Evolutionary conservation across 1,140 invertebrate species (phyloP).

Genomic region (Danaus melanippus): DNA sequence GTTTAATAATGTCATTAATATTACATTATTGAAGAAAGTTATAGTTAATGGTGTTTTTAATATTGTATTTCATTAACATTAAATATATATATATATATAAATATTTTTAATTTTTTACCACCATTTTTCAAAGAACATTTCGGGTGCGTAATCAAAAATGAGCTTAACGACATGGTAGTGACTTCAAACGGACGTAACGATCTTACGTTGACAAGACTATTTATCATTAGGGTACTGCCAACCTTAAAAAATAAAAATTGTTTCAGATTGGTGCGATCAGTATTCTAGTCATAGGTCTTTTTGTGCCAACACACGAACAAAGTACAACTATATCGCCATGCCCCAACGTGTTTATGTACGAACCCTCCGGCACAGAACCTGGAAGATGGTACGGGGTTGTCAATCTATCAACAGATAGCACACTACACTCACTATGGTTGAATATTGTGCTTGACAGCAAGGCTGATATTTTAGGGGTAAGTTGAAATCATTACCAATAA

Average conservation of each 20-base stretch:
- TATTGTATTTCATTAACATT: too few species aligned
- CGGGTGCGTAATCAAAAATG: background rate
- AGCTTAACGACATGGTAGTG: background rate
- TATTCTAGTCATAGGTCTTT: constrained; percentile 29
- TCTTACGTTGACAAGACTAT: constrained; percentile 1
- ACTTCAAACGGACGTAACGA: constrained; percentile 2
- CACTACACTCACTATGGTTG: constrained; percentile 59
- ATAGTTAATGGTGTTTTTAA: too few species aligned
- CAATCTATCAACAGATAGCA: constrained; percentile 57
- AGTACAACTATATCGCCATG: constrained; percentile 53
- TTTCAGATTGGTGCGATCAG: constrained; percentile 34
- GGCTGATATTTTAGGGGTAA: constrained; percentile 62
- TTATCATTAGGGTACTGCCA: background rate
- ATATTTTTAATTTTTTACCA: background rate
- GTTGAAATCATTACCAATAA: constrained; percentile 5
- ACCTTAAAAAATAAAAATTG: background rate
- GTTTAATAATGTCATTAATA: too few species aligned
- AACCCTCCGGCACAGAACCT: constrained; percentile 43
- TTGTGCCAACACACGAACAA: constrained; percentile 27
- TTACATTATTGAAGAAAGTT: too few species aligned
- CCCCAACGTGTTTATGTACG: constrained; percentile 62
- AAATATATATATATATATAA: constrained; percentile 1
- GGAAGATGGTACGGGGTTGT: constrained; percentile 61
- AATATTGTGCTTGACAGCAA: constrained; percentile 61
- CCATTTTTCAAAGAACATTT: background rate